These are phyloP conservation scores for Rhodeus uyekii DNA, from an alignment of 2,797 vertebrate genomes.

Conservation along the genomic window DNA sequence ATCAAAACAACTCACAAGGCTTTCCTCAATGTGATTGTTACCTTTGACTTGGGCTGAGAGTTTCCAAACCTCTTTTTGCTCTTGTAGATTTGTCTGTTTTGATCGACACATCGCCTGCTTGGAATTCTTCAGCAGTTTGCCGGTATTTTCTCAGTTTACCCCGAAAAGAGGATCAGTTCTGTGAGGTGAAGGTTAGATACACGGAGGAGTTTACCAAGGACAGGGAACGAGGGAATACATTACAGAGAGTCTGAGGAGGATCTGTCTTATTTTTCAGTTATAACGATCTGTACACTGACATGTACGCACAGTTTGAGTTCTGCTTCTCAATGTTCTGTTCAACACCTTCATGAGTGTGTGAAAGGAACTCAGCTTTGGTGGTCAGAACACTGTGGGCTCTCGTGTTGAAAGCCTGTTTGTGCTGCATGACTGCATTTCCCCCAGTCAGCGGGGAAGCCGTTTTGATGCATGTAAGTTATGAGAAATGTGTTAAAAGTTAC, in stretches of 20 bases:
- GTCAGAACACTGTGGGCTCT: background rate
- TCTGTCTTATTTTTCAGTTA: background rate
- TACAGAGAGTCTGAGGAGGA: background rate
- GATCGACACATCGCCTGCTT: constrained; percentile 12
- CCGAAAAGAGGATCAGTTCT: background rate
- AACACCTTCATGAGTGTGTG: background rate
- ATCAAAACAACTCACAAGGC: background rate
- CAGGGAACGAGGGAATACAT: background rate
- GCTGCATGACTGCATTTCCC: constrained; percentile 21
- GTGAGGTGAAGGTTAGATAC: background rate
- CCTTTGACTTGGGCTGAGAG: constrained; percentile 1
- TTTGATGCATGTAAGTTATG: background rate
- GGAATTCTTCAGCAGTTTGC: constrained; percentile 40
- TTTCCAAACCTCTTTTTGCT: background rate
- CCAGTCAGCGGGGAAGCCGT: background rate
- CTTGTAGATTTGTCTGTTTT: constrained; percentile 26
- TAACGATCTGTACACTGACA: background rate
- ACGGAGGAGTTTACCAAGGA: background rate
- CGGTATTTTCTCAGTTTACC: constrained; percentile 22
- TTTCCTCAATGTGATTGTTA: background rate
- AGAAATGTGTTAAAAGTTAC: background rate
- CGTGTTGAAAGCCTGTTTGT: constrained; percentile 18
- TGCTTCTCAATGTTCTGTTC: background rate
- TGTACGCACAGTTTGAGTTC: background rate
- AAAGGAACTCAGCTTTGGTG: background rate